Conservation (phyloP, 2,888 invertebrate genomes). For the Cryptocephalus moraei region DNA sequence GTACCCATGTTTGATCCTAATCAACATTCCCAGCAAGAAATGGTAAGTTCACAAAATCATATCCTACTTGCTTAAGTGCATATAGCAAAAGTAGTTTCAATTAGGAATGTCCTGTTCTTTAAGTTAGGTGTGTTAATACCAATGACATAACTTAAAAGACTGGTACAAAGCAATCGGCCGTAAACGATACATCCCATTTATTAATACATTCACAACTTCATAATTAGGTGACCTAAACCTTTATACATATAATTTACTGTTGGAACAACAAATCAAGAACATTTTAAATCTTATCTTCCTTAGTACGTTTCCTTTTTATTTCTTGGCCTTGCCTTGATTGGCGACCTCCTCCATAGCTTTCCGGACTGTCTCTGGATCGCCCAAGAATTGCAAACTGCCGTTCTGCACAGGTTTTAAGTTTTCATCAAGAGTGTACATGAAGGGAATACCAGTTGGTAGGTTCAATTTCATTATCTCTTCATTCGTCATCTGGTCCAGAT, state of each 20-base stretch:
- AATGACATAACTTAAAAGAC: too few species aligned
- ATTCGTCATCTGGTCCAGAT: conserved; percentile 52
- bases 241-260: background rate
- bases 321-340: conserved; percentile 63
- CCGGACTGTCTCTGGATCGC: conserved; percentile 67
- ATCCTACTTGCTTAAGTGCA: background rate
- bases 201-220: background rate
- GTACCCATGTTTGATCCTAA: conserved; percentile 37
- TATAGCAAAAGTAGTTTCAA: background rate
- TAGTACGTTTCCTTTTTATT: conserved; percentile 10
- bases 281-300: background rate
- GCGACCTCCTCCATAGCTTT: conserved; percentile 69
- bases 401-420: conserved; percentile 55
- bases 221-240: background rate
- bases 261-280: background rate
- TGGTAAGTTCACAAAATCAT: conserved; percentile 6
- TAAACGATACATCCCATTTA: too few species aligned
- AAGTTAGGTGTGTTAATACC: too few species aligned
- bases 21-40: conserved; percentile 35
- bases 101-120: too few species aligned
- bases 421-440: conserved; percentile 66
- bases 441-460: conserved; percentile 72
- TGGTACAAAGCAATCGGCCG: too few species aligned
- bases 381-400: conserved; percentile 61
- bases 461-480: conserved; percentile 65